Evolutionary conservation across 2,797 vertebrate species (phyloP).

Genomic region (Hipposideros larvatus): DNA sequence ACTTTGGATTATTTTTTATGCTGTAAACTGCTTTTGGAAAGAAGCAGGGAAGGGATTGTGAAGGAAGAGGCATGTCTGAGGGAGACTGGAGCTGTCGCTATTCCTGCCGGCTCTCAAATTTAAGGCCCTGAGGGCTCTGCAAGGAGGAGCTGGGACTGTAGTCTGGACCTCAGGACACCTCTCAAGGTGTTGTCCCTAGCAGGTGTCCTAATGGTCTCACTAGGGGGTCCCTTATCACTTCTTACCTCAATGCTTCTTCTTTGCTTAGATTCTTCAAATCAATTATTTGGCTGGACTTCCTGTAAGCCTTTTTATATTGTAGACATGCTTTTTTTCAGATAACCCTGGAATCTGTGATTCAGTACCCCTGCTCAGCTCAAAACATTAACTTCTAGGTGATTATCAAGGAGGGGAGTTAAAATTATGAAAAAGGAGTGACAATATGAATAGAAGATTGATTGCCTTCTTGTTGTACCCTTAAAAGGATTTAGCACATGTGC

Average conservation of each 20-base stretch:
- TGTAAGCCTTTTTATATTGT: neutral
- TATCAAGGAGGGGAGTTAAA: neutral
- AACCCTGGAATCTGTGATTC: neutral
- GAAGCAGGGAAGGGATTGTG: neutral
- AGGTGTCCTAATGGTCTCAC: neutral
- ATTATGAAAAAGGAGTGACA: neutral
- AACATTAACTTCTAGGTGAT: slow-evolving; percentile 1
- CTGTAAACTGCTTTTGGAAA: neutral
- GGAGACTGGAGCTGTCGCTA: neutral
- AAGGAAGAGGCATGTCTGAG: neutral
- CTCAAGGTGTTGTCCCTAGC: neutral
- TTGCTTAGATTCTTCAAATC: neutral
- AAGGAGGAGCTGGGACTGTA: neutral
- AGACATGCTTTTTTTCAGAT: neutral
- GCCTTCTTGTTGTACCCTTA: neutral
- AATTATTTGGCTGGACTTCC: neutral
- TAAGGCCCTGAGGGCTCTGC: neutral
- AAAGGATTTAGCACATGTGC: neutral
- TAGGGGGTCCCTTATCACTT: neutral
- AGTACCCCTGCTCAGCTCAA: neutral
- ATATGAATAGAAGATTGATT: slow-evolving; percentile 17
- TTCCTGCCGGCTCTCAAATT: neutral
- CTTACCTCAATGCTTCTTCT: neutral
- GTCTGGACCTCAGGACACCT: neutral
- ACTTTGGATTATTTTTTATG: neutral